These are phyloP conservation scores for Osedax frankpressi DNA, from an alignment of 2,888 invertebrate species.

Conservation along the genomic window DNA sequence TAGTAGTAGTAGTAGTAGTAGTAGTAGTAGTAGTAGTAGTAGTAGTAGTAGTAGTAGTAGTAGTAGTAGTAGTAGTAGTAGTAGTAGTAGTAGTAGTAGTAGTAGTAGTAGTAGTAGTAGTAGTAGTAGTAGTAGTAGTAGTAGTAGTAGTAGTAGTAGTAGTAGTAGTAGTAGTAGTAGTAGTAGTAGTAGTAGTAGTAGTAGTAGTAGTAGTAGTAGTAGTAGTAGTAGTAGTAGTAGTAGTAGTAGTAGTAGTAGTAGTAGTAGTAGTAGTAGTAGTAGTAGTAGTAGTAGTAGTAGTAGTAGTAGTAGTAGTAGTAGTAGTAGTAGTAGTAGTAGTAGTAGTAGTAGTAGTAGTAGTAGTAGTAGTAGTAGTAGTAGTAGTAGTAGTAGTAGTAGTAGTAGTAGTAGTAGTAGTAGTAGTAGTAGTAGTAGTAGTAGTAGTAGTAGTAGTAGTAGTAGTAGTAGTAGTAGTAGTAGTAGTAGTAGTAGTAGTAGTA, in stretches of 20 bases:
- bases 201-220: too few relatives aligned
- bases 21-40: neutral
- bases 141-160: too few relatives aligned
- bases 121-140: too few relatives aligned
- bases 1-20: neutral
- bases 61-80: neutral
- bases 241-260: too few relatives aligned
- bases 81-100: neutral
- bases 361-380: neutral
- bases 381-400: neutral
- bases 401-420: neutral
- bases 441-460: too few relatives aligned
- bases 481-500: too few relatives aligned
- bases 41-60: neutral
- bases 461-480: too few relatives aligned
- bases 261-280: too few relatives aligned
- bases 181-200: too few relatives aligned
- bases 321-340: neutral
- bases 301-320: neutral
- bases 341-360: neutral
- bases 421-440: neutral
- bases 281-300: neutral
- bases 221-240: too few relatives aligned
- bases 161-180: too few relatives aligned
- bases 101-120: too few relatives aligned